Evolutionary conservation across 2,113 vertebrate genomes (phyloP).

Genomic region (Cebus imitator): DNA sequence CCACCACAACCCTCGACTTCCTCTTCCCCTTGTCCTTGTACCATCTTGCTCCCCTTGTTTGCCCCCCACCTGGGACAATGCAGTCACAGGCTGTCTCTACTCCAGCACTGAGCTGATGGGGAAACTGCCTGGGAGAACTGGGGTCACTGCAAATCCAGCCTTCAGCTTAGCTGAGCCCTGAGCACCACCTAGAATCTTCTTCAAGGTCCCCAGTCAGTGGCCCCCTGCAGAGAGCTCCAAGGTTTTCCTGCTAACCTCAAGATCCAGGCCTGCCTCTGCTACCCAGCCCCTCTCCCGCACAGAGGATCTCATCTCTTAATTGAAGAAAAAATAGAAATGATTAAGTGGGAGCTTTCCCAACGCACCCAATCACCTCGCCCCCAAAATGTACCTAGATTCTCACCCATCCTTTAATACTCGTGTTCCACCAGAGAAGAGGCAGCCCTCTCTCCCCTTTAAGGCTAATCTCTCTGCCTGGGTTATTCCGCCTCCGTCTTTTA

Average conservation of each 20-base stretch:
- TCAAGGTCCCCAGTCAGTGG: not conserved
- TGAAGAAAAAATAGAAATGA: not conserved
- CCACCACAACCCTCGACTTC: not conserved
- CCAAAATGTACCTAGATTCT: not conserved
- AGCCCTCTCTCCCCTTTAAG: not conserved
- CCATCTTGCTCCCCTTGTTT: no score
- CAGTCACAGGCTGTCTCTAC: not conserved
- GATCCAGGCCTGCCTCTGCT: not conserved
- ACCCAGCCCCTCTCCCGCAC: not conserved
- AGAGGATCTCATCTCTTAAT: not conserved
- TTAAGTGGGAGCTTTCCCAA: not conserved
- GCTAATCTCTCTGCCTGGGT: not conserved
- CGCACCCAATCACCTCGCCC: not conserved
- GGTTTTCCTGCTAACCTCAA: not conserved
- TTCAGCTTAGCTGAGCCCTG: not conserved
- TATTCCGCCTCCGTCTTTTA: not conserved
- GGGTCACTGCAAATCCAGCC: not conserved
- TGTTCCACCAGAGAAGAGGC: not conserved
- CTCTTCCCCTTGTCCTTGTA: not conserved
- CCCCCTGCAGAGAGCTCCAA: not conserved
- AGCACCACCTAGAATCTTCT: not conserved
- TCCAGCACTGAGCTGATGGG: no score
- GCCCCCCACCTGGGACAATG: not conserved
- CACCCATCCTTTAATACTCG: not conserved
- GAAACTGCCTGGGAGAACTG: not conserved